Evolutionary conservation across 1,140 invertebrate species (phyloP).

Genomic region (Conus betulinus): DNA sequence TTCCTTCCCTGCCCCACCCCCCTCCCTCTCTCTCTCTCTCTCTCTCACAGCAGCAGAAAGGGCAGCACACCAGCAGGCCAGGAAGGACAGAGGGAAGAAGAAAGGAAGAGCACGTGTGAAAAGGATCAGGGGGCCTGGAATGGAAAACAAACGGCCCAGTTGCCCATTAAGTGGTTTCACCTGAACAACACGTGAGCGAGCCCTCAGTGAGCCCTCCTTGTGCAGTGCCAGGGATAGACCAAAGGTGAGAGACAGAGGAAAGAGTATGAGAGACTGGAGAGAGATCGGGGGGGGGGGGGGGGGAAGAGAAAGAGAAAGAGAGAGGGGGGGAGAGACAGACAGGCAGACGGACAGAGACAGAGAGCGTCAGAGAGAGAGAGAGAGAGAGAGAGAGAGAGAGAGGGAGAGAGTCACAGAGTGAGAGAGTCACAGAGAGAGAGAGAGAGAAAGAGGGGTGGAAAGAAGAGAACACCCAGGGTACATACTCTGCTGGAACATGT

Average conservation of each 20-base stretch:
- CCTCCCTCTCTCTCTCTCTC: too few species aligned
- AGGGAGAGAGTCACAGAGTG: too few species aligned
- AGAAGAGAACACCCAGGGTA: too few species aligned
- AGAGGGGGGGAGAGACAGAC: not conserved
- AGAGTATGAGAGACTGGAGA: too few species aligned
- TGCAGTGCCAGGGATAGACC: not conserved
- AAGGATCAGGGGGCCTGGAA: conserved; percentile 24
- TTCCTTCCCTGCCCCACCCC: too few species aligned
- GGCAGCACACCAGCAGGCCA: not conserved
- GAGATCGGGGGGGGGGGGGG: not conserved
- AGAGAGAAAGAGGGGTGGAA: too few species aligned
- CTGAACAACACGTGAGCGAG: conserved; percentile 8
- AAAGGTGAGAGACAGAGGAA: not conserved
- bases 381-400: too few species aligned
- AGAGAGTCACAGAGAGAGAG: too few species aligned
- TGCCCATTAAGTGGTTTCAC: conserved; percentile 25
- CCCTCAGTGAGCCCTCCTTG: too few species aligned
- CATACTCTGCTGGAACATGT: too few species aligned
- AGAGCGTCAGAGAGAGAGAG: not conserved
- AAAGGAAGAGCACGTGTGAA: conserved; percentile 30
- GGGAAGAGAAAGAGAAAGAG: conserved; percentile 1
- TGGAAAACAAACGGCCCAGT: conserved; percentile 29
- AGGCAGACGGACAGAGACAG: conserved; percentile 13
- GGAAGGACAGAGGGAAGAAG: conserved; percentile 7
- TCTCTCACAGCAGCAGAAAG: not conserved